These are phyloP conservation scores for Axinella damicornis DNA, from an alignment of 37 sponge, comb jelly and placozoan species.

Conservation along the genomic window DNA sequence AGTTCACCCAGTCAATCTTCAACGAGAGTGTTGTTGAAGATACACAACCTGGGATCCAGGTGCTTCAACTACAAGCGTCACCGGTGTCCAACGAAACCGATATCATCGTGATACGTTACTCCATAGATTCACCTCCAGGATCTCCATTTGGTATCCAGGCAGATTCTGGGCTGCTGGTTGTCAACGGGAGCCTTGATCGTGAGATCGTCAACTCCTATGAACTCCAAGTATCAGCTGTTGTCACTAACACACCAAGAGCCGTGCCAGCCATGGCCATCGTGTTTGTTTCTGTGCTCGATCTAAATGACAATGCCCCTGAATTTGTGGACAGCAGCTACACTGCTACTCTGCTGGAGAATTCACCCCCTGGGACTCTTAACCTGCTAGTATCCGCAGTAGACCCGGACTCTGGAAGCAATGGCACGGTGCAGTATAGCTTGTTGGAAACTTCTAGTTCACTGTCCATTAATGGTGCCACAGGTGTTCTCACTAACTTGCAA, in stretches of 20 bases:
- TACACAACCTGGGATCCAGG: neutral
- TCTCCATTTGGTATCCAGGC: constrained; percentile 25
- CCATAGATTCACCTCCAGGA: constrained; percentile 1
- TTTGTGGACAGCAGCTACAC: constrained; percentile 42
- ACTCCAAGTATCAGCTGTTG: constrained; percentile 28
- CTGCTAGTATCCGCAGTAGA: constrained; percentile 31
- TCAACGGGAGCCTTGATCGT: constrained; percentile 40
- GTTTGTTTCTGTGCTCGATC: constrained; percentile 55
- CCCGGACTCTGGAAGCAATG: constrained; percentile 47
- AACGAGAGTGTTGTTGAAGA: constrained; percentile 30
- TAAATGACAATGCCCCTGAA: constrained; percentile 84
- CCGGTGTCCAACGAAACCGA: neutral
- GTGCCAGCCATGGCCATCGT: constrained; percentile 39
- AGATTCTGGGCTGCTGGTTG: constrained; percentile 35
- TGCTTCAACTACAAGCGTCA: constrained; percentile 6
- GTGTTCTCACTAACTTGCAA: constrained; percentile 25
- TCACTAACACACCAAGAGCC: constrained; percentile 3
- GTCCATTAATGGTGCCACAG: constrained; percentile 40
- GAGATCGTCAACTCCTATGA: constrained; percentile 22
- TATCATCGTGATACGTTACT: neutral
- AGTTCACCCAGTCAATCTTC: constrained; percentile 7
- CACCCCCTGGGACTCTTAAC: neutral
- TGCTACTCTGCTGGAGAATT: constrained; percentile 49
- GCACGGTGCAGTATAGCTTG: constrained; percentile 23
- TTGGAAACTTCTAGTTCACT: neutral